Percentiles rank a stretch among this genome's conserved stretches.
Evolutionary conservation across 2,113 vertebrate genomes (phyloP).

Genomic region (Numenius arquata): DNA sequence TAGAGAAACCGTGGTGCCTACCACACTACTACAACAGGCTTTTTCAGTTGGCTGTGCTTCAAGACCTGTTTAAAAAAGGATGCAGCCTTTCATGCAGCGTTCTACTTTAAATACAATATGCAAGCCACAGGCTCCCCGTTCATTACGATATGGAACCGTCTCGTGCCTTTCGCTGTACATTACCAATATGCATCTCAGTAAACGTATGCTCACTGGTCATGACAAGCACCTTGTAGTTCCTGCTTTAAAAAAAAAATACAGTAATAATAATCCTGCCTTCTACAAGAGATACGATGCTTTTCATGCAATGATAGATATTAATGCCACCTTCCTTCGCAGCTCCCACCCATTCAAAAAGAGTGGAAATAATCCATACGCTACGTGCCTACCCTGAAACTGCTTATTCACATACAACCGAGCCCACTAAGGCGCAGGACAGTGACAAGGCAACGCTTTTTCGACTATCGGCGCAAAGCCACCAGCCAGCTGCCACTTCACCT

Average conservation of each 20-base stretch:
- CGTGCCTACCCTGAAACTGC: neutral
- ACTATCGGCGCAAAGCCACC: fast-evolving
- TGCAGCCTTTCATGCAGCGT: neutral
- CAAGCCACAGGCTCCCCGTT: neutral
- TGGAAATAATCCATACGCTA: neutral
- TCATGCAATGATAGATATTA: neutral
- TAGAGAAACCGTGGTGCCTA: neutral
- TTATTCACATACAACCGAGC: neutral
- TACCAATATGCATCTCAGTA: neutral
- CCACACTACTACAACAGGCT: neutral
- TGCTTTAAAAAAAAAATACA: neutral
- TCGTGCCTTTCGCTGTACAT: neutral
- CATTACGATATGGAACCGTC: neutral
- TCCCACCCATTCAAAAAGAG: neutral
- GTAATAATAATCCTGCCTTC: neutral
- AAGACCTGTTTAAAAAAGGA: neutral
- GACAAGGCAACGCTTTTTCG: neutral
- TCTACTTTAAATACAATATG: neutral
- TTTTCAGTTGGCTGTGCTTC: neutral
- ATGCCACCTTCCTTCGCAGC: neutral
- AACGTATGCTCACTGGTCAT: fast-evolving
- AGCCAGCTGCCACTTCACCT: neutral
- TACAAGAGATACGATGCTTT: neutral
- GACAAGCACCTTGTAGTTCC: neutral
- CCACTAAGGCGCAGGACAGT: neutral